A percentile compares a stretch with the other conserved stretches of the same genome.
These are phyloP conservation scores for Orycteropus afer DNA, from an alignment of 2,113 vertebrate species.

Conservation along the genomic window DNA sequence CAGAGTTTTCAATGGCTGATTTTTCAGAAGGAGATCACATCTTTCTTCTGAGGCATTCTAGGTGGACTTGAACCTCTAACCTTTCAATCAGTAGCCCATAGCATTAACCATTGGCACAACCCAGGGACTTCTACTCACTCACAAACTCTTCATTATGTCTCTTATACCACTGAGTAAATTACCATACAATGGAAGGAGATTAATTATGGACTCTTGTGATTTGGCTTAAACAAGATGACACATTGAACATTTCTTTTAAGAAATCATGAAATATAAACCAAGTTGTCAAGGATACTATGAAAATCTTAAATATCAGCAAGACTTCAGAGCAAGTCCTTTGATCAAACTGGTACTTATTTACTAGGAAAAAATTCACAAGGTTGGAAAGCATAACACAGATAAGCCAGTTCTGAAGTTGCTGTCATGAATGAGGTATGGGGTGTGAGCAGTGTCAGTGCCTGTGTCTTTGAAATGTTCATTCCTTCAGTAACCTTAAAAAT, in stretches of 20 bases:
- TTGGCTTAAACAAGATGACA: background rate
- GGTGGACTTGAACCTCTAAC: background rate
- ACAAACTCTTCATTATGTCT: background rate
- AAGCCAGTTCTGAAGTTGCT: background rate
- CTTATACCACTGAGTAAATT: background rate
- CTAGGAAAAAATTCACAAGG: conserved; percentile 21
- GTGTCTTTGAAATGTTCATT: conserved; percentile 44
- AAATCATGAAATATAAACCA: conserved; percentile 36
- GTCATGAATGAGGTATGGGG: background rate
- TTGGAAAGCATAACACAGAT: background rate
- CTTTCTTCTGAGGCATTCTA: background rate
- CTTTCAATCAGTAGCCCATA: background rate
- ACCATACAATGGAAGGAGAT: background rate
- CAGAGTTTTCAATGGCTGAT: background rate
- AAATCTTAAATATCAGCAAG: conserved; percentile 48
- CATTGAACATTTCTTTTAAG: background rate
- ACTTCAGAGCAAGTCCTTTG: conserved; percentile 60
- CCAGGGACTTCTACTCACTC: background rate
- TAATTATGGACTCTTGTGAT: background rate
- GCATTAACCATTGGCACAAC: background rate
- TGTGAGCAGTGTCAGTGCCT: background rate
- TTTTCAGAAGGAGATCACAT: background rate
- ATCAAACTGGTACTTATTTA: conserved; percentile 46
- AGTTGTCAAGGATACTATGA: conserved; percentile 57
- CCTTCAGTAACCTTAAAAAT: conserved; percentile 5